Evolutionary conservation across 1,140 invertebrate genomes (phyloP), one percentile per base, ranked within the genome.

Genomic region (Ostrea edulis): DNA sequence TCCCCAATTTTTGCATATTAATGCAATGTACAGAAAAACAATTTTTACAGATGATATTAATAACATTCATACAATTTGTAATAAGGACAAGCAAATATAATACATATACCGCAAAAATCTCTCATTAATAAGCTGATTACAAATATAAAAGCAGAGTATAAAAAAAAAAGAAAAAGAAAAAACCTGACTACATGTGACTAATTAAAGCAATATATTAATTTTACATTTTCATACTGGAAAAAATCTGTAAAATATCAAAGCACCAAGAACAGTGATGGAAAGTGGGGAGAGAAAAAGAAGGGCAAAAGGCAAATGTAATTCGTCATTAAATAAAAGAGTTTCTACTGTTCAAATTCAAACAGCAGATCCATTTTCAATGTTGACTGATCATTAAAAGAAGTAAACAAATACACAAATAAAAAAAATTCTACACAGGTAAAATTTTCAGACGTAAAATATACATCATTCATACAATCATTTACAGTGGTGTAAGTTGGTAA

Each of bases 81-180:
- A 77, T 25, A 77, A 77, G 25, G 29, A 77, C 22, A 77, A 35
- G 8, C 25, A 77, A 25, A 35, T 14, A 44, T 44, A 77, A 14
- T 14, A 35, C 14, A 14, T 14, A 17, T 35, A 14, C 25, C 68
- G 8, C 35, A 29, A 25, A 77, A 77, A 35, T 35, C 68, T 77
- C 22, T 62, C n/a, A n/a, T 77, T 77, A 77, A 35, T 77, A 35
- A 77, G 68, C 68, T 77, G 25, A 25, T 77, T 77, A 77, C 14
- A 77, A 20, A 62, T 17, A n/a, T 62, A 17, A 62, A 62, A 20
- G 55, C 55, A 62, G 5, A 44, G 55, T 20, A 12, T 58, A 17
- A 58, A 4, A 58, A 17, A 58, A 17, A 58, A 62, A 62, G 55
- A 12, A 14, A 25, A 77, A 77, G 20, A n/a, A 35, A 35, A 9